These are phyloP conservation scores for Panonychus citri DNA, from an alignment of 1,140 invertebrate species.

Conservation along the genomic window DNA sequence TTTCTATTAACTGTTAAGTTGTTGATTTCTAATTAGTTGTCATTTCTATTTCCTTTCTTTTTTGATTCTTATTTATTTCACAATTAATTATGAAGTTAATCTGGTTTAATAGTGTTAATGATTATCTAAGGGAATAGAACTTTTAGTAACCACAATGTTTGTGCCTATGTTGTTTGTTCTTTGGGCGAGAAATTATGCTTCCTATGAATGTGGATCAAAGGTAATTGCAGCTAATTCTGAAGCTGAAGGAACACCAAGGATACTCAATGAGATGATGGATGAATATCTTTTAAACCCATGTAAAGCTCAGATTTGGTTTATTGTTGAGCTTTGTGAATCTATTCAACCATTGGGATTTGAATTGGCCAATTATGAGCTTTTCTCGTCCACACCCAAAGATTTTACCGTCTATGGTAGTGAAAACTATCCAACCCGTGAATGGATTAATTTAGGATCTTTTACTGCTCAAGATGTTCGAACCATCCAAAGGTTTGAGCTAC, in stretches of 20 bases:
- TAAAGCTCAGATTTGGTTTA: conserved; percentile 58
- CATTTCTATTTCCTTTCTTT: too few relatives aligned
- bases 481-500: conserved; percentile 59
- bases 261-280: conserved; percentile 66
- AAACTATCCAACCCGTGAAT: conserved; percentile 71
- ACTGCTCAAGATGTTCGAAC: conserved; percentile 58
- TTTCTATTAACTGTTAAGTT: too few relatives aligned
- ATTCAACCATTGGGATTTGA: conserved; percentile 76
- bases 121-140: too few relatives aligned
- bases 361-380: conserved; percentile 90
- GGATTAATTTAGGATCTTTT: conserved; percentile 63
- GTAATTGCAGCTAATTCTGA: conserved; percentile 74
- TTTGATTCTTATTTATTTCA: too few relatives aligned
- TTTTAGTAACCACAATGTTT: too few relatives aligned
- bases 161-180: too few relatives aligned
- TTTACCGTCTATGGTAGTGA: conserved; percentile 59
- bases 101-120: too few relatives aligned
- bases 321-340: conserved; percentile 89
- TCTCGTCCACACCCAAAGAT: conserved; percentile 82
- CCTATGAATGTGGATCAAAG: conserved; percentile 88
- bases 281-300: conserved; percentile 97
- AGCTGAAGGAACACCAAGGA: conserved; percentile 44
- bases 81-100: too few relatives aligned
- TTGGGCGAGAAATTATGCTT: conserved; percentile 55
- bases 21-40: too few relatives aligned